Base-by-base conservation (phyloP, 2,113 vertebrate species). In the Pachycephala philippinensis region DNA sequence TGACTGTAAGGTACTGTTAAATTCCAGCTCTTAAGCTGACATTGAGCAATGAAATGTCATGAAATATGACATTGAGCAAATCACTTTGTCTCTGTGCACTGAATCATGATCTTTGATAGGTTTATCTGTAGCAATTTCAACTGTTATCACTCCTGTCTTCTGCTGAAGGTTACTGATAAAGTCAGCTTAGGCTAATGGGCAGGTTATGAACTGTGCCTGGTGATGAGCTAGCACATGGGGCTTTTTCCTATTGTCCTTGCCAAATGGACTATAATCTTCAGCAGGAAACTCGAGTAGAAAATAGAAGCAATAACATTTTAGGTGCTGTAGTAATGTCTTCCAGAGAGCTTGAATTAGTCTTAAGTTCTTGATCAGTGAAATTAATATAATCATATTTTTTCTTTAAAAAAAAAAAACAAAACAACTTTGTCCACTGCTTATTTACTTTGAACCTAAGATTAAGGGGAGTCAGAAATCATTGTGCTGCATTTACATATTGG, bases 101-200 rank as follows among this genome's bases (percentile, higher is more conserved):
- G 85, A 90, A 42, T 94, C 54, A 21, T 54, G 83, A 59, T 88
- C 68, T 86, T 54, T 90, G 92, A 74, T 75, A 84, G 76, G 75
- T 95, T 90, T 96, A 90, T 97, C 86, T 80, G 42, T 63, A 40
- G 54, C 71, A 74, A 74, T 97, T 95, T 53, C 47, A 93, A 24
- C 79, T 93, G 88, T 89, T 92, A 61, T 5, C 83, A 44, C 85
- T 92, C 13, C 59, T 90, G 63, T 79, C 68, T 94, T 83, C 75
- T 81, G 83, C 90, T 95, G 86, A 94, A 92, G 90, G 86, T 92
- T 88, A 61, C 82, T 74, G 75, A 63, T 91, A 86, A 69, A 94
- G 88, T 83, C 63, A 69, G 26, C 39, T 65, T 11, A 35, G 21
- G 68, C 75, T 77, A 42, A 65, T 81, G 2, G 6, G 24, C 64